Base-by-base conservation (phyloP, 2,797 vertebrate species). In the Malacoraja senta region DNA sequence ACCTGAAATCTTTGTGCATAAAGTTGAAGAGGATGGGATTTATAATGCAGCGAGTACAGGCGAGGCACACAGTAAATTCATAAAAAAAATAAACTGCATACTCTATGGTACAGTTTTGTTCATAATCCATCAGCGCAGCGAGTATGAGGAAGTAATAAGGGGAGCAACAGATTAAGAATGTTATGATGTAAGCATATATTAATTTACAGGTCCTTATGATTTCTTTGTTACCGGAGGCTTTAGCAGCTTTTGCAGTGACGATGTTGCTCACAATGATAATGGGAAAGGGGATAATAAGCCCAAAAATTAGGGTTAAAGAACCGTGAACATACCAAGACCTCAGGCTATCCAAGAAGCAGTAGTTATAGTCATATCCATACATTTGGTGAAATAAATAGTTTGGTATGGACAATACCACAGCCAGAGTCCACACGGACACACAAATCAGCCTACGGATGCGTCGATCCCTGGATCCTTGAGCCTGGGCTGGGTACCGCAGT, bases 21-120 rank as follows among this genome's bases (percentile, higher is more conserved):
- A 99, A 98, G 96, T 99, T 99, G 96, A 99, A 99, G 93, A 99
- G 97, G 94, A 99, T 94, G 29, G 99, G 99, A 95, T 99, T 99
- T 94, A 97, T 92, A 0, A 99, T 95, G 9, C 98, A 99, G 95
- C 99, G 99, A 71, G 98, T 95, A 44, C 99, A 95, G 0, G 98
- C 97, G 93, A 98, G 93, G 93, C 97, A 96, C 94, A 99, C 97
- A 0, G 98, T 96, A 93, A 99, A 1, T 1, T 96, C 97, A 2
- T 96, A 97, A 9, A 98, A 97, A 95, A 98, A 99, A 95, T 97
- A 98, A 44, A 99, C 95, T 1, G 97, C 8, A 0, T 97, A 96
- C 0, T 95, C 44, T 0, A 96, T 90, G 94, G 97, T 95, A 96
- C 99, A 99, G 96, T 97, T 96, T 77, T 98, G 95, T 93, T 95